Evolutionary conservation across 2,113 vertebrate genomes (phyloP).

Genomic region (Vanacampus margaritifer): DNA sequence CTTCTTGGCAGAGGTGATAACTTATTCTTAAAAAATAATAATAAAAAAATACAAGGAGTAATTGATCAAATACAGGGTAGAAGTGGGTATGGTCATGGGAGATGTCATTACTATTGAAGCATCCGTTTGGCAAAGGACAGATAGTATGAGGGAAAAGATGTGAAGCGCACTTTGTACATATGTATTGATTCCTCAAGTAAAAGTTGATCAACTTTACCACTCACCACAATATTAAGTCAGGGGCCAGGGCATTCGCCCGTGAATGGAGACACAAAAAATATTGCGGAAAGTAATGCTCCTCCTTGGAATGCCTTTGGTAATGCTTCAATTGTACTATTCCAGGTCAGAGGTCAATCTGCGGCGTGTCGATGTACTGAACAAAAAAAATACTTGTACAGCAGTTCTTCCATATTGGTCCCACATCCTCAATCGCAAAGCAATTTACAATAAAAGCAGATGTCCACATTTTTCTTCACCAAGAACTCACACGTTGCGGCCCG

Average conservation of each 20-base stretch:
- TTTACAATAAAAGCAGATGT: slow-evolving; percentile 61
- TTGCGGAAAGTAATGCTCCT: slow-evolving; percentile 14
- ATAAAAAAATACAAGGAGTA: background rate
- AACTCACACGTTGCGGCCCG: slow-evolving; percentile 72
- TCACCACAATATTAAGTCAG: background rate
- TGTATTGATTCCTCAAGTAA: slow-evolving; percentile 21
- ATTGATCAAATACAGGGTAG: background rate
- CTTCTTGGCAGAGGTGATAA: background rate
- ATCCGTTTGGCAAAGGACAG: background rate
- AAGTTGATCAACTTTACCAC: slow-evolving; percentile 6
- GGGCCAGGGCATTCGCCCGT: background rate
- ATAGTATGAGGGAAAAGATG: background rate
- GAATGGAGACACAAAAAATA: slow-evolving; percentile 1
- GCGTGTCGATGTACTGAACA: background rate
- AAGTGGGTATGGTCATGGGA: background rate
- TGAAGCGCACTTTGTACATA: background rate
- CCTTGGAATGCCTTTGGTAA: slow-evolving; percentile 58
- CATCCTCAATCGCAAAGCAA: slow-evolving; percentile 27
- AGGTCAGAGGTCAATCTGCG: slow-evolving; percentile 48
- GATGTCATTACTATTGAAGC: background rate
- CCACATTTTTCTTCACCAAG: slow-evolving; percentile 55
- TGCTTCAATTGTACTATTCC: slow-evolving; percentile 19
- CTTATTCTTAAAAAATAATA: no score
- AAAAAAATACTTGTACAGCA: slow-evolving; percentile 10
- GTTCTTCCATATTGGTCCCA: slow-evolving; percentile 3